Conservation (phyloP, 2,797 vertebrate genomes). For the Macrochelys suwanniensis region DNA sequence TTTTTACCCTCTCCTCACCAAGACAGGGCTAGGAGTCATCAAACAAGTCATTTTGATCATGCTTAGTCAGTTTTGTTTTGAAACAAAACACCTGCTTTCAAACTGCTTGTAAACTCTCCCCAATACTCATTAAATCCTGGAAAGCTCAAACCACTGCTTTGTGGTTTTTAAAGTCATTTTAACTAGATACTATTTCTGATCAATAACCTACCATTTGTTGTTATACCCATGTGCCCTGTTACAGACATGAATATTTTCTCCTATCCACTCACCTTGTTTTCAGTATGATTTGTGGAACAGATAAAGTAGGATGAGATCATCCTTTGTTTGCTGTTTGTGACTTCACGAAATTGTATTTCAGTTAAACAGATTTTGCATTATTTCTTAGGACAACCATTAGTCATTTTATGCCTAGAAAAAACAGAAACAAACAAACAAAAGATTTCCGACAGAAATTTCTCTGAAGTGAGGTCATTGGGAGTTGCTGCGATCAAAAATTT, state of each 20-base stretch:
- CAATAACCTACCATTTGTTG: slow-evolving; percentile 44
- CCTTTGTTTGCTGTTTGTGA: slow-evolving; percentile 46
- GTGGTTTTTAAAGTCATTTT: slow-evolving; percentile 26
- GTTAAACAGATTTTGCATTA: slow-evolving; percentile 62
- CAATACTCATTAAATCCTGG: slow-evolving; percentile 54
- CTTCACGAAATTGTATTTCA: slow-evolving; percentile 54
- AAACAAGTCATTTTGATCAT: neutral
- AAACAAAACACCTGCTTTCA: slow-evolving; percentile 34
- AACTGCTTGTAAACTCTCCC: slow-evolving; percentile 44
- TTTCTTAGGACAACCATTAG: slow-evolving; percentile 62
- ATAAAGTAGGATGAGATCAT: slow-evolving; percentile 62
- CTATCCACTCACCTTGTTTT: slow-evolving; percentile 36
- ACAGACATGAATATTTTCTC: slow-evolving; percentile 49
- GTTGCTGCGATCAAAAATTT: slow-evolving; percentile 58
- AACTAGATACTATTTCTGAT: slow-evolving; percentile 50
- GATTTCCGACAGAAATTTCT: slow-evolving; percentile 61
- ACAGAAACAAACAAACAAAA: neutral
- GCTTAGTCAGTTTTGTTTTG: slow-evolving; percentile 22
- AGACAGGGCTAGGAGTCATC: slow-evolving; percentile 1
- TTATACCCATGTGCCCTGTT: neutral
- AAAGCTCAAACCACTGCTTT: slow-evolving; percentile 48
- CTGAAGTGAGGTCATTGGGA: slow-evolving; percentile 54
- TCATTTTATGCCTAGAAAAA: slow-evolving; percentile 50
- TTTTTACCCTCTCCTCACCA: neutral
- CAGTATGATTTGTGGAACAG: slow-evolving; percentile 12